Conservation (phyloP, 2,888 invertebrate genomes). For the Trichopoda pennipes region DNA sequence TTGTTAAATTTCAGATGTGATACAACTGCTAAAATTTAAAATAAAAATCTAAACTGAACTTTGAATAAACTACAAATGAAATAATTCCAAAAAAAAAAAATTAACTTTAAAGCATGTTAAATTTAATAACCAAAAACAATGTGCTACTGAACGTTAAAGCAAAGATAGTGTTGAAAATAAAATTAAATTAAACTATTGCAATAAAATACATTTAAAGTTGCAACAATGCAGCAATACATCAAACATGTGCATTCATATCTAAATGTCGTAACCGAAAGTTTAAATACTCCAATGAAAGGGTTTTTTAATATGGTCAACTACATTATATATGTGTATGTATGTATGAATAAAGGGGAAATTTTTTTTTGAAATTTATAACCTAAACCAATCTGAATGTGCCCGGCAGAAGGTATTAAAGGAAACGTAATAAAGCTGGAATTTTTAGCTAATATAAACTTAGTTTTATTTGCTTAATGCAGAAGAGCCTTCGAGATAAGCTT, state of each 20-base stretch:
- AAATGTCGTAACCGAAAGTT: background rate
- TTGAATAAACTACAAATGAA: slow-evolving; percentile 9
- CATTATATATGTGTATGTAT: too few relatives aligned
- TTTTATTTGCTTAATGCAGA: too few relatives aligned
- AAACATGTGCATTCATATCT: background rate
- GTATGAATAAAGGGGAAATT: too few relatives aligned
- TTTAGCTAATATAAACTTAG: too few relatives aligned
- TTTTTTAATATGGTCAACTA: too few relatives aligned
- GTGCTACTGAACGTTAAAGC: slow-evolving; percentile 33
- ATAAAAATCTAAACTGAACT: slow-evolving; percentile 16
- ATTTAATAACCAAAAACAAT: slow-evolving; percentile 22
- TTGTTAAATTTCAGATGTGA: slow-evolving; percentile 41
- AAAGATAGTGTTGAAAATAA: slow-evolving; percentile 38
- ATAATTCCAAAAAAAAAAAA: slow-evolving; percentile 32
- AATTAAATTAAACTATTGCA: slow-evolving; percentile 45
- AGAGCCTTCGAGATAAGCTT: too few relatives aligned
- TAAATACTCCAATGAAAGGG: background rate
- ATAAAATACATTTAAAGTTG: slow-evolving; percentile 45
- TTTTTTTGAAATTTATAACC: too few relatives aligned
- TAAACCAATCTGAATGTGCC: too few relatives aligned
- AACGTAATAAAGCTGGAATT: too few relatives aligned
- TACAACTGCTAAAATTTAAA: slow-evolving; percentile 38
- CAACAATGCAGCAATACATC: slow-evolving; percentile 39
- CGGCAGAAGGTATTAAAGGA: too few relatives aligned
- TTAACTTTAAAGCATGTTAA: slow-evolving; percentile 32